Conservation (phyloP, 2,888 invertebrate species). For the Epinotia nisella region DNA sequence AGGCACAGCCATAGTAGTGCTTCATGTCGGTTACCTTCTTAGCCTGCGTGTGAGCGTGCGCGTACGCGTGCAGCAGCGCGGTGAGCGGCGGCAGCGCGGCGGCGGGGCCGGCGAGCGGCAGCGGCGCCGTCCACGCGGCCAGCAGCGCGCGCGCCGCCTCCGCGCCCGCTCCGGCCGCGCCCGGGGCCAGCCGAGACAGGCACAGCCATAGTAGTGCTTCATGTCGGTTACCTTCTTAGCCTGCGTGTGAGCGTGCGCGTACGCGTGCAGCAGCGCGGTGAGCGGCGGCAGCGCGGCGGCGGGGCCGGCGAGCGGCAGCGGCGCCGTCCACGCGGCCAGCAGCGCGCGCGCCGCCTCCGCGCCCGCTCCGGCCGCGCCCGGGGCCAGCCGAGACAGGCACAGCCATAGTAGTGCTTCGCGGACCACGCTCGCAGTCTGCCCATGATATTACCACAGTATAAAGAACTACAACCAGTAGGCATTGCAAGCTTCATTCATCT, state of each 20-base stretch:
- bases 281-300: constrained; percentile 70
- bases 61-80: constrained; percentile 71
- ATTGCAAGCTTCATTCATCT: too few relatives aligned
- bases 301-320: constrained; percentile 61
- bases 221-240: constrained; percentile 78
- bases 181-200: constrained; percentile 55
- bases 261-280: constrained; percentile 72
- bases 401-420: constrained; percentile 80
- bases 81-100: constrained; percentile 74
- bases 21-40: constrained; percentile 81
- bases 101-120: constrained; percentile 60
- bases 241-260: constrained; percentile 69
- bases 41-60: constrained; percentile 68
- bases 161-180: constrained; percentile 45
- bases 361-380: constrained; percentile 46
- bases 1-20: constrained; percentile 72
- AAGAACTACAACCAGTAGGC: too few relatives aligned
- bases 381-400: constrained; percentile 58
- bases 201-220: constrained; percentile 77
- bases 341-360: constrained; percentile 64
- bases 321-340: constrained; percentile 67
- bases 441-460: too few relatives aligned
- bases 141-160: constrained; percentile 67
- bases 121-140: constrained; percentile 66
- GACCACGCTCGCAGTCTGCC: constrained; percentile 84